Percentiles rank a stretch among this genome's conserved stretches.
These are phyloP conservation scores for Neomorphus geoffroyi DNA, from an alignment of 2,797 vertebrate species.

Conservation along the genomic window DNA sequence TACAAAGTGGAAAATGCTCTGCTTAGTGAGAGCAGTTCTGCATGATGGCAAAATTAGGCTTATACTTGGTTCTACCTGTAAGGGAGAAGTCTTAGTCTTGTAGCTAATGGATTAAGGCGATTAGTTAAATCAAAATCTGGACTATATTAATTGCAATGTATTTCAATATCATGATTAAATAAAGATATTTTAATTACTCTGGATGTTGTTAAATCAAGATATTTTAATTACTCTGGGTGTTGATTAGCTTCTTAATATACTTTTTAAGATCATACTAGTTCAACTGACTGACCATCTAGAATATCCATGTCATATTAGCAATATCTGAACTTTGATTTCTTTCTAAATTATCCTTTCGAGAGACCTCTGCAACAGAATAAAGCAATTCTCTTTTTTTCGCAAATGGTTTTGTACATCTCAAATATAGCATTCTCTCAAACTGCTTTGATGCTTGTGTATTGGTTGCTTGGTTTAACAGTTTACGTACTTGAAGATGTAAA, in stretches of 20 bases:
- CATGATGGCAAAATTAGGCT: background rate
- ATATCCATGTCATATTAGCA: background rate
- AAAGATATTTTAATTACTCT: too few relatives aligned
- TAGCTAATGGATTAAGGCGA: background rate
- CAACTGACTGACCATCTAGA: background rate
- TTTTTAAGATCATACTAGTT: background rate
- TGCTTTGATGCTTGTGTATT: constrained; percentile 34
- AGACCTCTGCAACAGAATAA: background rate
- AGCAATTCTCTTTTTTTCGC: background rate
- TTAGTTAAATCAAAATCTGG: background rate
- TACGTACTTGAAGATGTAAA: background rate
- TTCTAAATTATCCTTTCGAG: background rate
- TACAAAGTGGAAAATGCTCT: background rate
- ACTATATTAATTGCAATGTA: background rate
- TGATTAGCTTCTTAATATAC: background rate
- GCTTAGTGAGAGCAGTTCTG: background rate
- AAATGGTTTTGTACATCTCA: constrained; percentile 48
- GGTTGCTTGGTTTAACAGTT: constrained; percentile 57
- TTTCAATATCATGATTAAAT: background rate
- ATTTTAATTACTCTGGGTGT: background rate
- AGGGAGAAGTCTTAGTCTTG: background rate
- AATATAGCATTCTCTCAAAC: constrained; percentile 14
- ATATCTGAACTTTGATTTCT: background rate
- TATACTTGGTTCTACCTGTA: background rate
- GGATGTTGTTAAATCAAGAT: background rate